Base-by-base conservation (phyloP, 2,113 vertebrate genomes). In the Neodontobutis hainanensis region DNA sequence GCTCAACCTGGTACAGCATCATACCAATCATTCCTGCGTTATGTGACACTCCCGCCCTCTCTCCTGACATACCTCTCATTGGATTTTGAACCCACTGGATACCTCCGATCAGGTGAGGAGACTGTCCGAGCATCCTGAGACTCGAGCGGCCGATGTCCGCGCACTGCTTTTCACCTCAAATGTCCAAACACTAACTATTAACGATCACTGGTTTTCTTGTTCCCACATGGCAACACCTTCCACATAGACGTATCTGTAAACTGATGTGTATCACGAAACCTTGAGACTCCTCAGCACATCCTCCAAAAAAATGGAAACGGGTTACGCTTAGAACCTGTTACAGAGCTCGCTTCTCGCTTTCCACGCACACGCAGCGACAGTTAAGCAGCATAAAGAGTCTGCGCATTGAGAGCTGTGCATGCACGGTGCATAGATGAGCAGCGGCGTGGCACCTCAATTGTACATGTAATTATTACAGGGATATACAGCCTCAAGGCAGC, bases 41-140 rank as follows among this genome's bases (percentile, higher is more conserved):
- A 61, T 45, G 63, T 63, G 44, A 50, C 52, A 51, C 59, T 8
- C 43, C 61, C 53, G 45, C 35, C 38, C 14, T 12, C 15, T 8
- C 11, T 7, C 8, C 16, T n/a, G 15, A 85, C 87, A 46, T 90
- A 92, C 91, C 91, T 92, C 88, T 84, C 89, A 92, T 92, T 16
- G 91, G 92, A 80, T 92, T 92, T 68, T 90, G 89, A 75, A 92
- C 92, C 91, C 92, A 93, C 50, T 89, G 77, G 75, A 92, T 91
- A 36, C 90, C 90, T 40, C 90, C 87, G 77, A 91, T 86, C 10
- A 92, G 91, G 75, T 91, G 92, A 73, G 85, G 87, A 76, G 90
- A 90, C 65, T 90, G 90, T 16, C 87, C 85, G 35, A 92, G 86
- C 92, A 92, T 92, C 80, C 68, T 79, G 77, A n/a, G 55, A 11